These are phyloP conservation scores for Branchinecta sandiegonensis DNA, from an alignment of 2,888 invertebrate species.

Conservation along the genomic window DNA sequence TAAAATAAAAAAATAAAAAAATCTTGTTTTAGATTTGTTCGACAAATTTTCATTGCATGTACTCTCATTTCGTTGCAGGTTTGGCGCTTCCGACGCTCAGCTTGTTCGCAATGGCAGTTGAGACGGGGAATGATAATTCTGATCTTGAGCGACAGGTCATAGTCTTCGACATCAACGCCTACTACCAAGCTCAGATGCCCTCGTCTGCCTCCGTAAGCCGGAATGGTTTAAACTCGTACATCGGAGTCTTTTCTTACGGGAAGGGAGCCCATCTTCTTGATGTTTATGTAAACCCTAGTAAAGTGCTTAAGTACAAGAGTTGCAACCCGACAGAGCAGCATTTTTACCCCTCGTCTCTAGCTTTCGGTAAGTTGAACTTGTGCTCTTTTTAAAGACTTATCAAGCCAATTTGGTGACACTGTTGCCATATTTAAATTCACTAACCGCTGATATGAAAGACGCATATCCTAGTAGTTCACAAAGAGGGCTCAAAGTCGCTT, in stretches of 20 bases:
- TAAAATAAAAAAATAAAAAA: too few species aligned
- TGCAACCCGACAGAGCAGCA: neutral
- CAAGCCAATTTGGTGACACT: too few species aligned
- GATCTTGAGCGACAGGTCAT: neutral
- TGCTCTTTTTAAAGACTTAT: too few species aligned
- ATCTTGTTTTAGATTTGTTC: too few species aligned
- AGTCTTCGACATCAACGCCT: neutral
- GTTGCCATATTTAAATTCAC: too few species aligned
- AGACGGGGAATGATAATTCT: neutral
- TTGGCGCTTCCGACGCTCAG: neutral
- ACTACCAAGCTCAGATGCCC: constrained; percentile 13
- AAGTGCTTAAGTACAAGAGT: neutral
- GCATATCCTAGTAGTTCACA: too few species aligned
- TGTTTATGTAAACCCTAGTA: neutral
- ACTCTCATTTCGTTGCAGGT: neutral
- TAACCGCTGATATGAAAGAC: too few species aligned
- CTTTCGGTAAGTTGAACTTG: neutral
- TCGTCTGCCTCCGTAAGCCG: neutral
- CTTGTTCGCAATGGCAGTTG: neutral
- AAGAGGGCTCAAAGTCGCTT: too few species aligned
- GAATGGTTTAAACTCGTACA: neutral
- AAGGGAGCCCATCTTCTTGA: neutral
- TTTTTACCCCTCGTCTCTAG: constrained; percentile 5
- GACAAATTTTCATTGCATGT: too few species aligned
- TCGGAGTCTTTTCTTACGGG: neutral